Base-by-base conservation (phyloP, 2,797 vertebrate species). In the Hoplostethus atlanticus region DNA sequence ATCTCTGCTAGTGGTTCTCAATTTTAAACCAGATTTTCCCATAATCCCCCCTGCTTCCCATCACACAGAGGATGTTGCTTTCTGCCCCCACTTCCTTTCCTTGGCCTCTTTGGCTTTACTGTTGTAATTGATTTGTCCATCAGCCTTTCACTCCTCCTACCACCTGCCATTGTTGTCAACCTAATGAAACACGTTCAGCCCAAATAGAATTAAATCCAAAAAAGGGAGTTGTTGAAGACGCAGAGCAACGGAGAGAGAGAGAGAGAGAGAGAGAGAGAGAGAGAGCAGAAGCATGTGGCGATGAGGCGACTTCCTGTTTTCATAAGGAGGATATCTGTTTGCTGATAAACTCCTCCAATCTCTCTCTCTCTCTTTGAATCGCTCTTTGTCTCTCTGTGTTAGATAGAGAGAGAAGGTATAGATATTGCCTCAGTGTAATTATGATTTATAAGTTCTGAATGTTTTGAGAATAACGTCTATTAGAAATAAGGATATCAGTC, bases 321-420 rank as follows among this genome's bases (percentile, higher is more conserved):
- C 60, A 73, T 79, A 73, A 71, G 58, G 75, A 64, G 53, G 71
- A 79, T 66, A 76, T 75, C 51, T 79, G 73, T 81, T 77, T 73
- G 71, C 73, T 66, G 65, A 68, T 74, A 63, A 76, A 81, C 76
- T 77, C 47, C 36, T 60, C 21, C 47, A 11, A 25, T 69, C 56
- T 63, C 52, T 57, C 61, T 65, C 52, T 30, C 71, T 65, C 62
- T 79, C 64, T 68, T 38, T 71, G n/a, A n/a, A n/a, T n/a, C n/a
- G n/a, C n/a, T 21, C 65, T 51, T n/a, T 64, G 67, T 77, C 47
- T 59, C 63, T 69, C 56, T 55, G 34, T 31, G 59, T 15, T 42
- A 48, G 47, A 17, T 25, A 11, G 17, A 34, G 44, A 64, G 36
- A 56, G 58, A 21, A 21, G 21, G 21, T 21, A 21, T 21, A 21